Percentiles rank a stretch among this genome's conserved stretches.
These are phyloP conservation scores for Myrmophylax atrothorax DNA, from an alignment of 2,113 vertebrate genomes.

Conservation along the genomic window DNA sequence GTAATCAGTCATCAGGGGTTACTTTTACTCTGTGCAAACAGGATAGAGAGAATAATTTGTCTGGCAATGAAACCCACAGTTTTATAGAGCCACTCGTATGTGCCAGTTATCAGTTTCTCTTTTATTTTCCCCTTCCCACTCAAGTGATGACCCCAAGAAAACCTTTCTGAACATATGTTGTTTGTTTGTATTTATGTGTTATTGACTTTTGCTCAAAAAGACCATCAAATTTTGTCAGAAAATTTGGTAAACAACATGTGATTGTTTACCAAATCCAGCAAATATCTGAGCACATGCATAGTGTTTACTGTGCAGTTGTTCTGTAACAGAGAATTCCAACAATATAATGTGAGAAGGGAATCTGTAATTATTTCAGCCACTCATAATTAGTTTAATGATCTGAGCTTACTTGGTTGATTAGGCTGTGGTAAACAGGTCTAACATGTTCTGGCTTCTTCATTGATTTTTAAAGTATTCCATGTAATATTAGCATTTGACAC, in stretches of 20 bases:
- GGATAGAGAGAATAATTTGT: neutral
- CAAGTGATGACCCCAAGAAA: neutral
- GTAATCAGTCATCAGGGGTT: neutral
- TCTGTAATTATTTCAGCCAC: neutral
- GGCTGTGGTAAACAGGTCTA: neutral
- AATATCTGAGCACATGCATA: neutral
- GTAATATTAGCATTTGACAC: neutral
- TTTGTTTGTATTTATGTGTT: neutral
- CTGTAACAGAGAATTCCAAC: constrained; percentile 10
- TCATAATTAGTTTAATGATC: constrained; percentile 42
- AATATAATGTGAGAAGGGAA: neutral
- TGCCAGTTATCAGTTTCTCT: neutral
- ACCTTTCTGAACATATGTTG: neutral
- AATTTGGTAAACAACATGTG: neutral
- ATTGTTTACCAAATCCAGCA: constrained; percentile 8
- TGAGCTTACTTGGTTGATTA: constrained; percentile 22
- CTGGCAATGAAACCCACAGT: neutral
- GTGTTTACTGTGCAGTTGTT: constrained; percentile 7
- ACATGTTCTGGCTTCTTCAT: neutral
- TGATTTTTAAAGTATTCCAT: constrained; percentile 12
- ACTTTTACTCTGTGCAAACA: neutral
- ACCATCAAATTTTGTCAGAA: neutral
- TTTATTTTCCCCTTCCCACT: neutral
- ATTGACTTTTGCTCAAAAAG: neutral
- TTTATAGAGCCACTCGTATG: neutral